phyloP scores from a whole-genome alignment of 2,113 vertebrate genomes.

The Tringa solitaria region DNA sequence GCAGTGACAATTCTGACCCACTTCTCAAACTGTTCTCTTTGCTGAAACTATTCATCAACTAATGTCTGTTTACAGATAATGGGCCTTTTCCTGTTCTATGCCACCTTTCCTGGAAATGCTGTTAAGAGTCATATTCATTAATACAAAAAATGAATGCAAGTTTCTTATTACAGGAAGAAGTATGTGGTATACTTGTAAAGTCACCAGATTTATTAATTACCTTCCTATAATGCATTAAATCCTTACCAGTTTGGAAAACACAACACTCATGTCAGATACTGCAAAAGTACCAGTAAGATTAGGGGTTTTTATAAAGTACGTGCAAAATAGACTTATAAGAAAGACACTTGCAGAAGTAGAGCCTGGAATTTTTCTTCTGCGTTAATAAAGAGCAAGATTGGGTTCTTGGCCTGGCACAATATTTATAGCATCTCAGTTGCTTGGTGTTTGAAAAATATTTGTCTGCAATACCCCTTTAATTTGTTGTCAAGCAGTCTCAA shows the following conservation, averaged over 20 bases:
- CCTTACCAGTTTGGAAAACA: neutral
- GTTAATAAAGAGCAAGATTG: neutral
- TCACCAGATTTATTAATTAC: neutral
- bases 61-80: neutral
- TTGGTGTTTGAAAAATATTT: neutral
- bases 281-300: neutral
- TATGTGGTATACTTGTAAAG: neutral
- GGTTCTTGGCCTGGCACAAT: neutral
- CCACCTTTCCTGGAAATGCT: neutral
- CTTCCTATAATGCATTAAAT: neutral
- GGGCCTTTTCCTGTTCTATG: neutral
- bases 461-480: neutral
- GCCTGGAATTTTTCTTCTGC: neutral
- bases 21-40: neutral
- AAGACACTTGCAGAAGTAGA: neutral
- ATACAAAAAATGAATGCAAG: neutral
- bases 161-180: neutral
- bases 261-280: neutral
- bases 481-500: neutral
- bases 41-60: neutral
- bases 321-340: neutral
- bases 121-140: neutral
- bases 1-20: neutral
- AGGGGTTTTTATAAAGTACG: accelerated
- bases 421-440: neutral